A percentile compares a stretch with the other conserved stretches of the same genome.
Conservation (phyloP, 1,140 invertebrate genomes). For the Aphelenchoides fujianensis region DNA sequence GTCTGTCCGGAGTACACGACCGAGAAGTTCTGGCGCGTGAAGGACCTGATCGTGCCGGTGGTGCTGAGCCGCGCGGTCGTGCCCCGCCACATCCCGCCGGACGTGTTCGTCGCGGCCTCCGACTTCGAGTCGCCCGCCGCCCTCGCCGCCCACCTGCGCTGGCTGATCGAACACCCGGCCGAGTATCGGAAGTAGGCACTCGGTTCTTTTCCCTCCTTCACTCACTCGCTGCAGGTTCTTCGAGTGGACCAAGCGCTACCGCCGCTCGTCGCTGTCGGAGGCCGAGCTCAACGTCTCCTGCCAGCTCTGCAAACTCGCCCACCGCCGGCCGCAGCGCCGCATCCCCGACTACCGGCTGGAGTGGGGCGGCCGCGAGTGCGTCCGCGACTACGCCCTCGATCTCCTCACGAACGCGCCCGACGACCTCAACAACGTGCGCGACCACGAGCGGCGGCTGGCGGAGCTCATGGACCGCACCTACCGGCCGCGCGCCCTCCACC, state of each 20-base stretch:
- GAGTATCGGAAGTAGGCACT: background rate
- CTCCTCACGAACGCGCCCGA: no score
- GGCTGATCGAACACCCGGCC: background rate
- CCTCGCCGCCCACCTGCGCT: conserved; percentile 19
- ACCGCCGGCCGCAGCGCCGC: background rate
- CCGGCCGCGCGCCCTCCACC: no score
- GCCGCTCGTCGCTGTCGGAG: background rate
- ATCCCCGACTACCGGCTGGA: background rate
- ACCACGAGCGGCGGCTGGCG: no score
- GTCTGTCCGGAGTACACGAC: conserved; percentile 53
- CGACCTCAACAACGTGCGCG: no score
- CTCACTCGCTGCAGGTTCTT: background rate
- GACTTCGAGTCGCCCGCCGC: conserved; percentile 17
- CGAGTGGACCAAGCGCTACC: conserved; percentile 23
- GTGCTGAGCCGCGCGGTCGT: conserved; percentile 21
- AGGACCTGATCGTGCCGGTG: conserved; percentile 23
- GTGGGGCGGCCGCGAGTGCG: background rate
- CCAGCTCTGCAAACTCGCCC: background rate
- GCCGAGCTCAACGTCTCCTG: background rate
- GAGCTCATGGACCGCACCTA: no score
- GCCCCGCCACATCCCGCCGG: conserved; percentile 8
- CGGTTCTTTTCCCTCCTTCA: background rate
- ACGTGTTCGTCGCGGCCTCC: conserved; percentile 27
- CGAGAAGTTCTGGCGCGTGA: conserved; percentile 47
- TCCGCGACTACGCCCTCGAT: background rate